These are phyloP conservation scores for Drosophila gaucha DNA, from an alignment of 2,888 invertebrate species.

Conservation along the genomic window DNA sequence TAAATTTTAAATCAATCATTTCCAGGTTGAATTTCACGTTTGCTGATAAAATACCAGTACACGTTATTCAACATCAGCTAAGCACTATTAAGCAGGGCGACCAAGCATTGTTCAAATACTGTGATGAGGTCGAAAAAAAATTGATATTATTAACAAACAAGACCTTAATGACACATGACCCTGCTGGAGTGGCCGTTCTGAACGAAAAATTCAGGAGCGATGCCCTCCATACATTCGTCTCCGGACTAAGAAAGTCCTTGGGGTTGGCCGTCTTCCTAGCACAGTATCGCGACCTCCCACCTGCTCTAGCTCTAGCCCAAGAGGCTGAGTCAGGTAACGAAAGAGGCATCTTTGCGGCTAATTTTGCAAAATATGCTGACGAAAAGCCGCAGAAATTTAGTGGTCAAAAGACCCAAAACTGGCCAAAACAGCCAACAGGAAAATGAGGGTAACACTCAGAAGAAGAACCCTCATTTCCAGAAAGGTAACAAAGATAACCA, in stretches of 20 bases:
- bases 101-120: not conserved
- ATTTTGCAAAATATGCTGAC: not conserved
- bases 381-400: not conserved
- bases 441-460: not conserved
- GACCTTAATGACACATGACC: not conserved
- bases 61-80: too few relatives aligned
- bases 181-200: not conserved
- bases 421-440: not conserved
- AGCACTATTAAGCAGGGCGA: not conserved
- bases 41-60: too few relatives aligned
- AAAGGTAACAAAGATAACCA: not conserved
- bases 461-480: not conserved
- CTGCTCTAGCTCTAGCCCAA: too few relatives aligned
- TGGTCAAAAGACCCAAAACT: not conserved
- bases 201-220: not conserved
- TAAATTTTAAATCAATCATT: too few relatives aligned
- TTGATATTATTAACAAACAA: not conserved
- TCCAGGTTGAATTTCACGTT: too few relatives aligned
- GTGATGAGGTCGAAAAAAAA: not conserved
- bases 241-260: too few relatives aligned
- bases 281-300: too few relatives aligned
- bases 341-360: too few relatives aligned
- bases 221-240: too few relatives aligned
- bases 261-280: too few relatives aligned
- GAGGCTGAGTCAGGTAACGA: too few relatives aligned